phyloP scores from a whole-genome alignment of 2,888 invertebrate genomes.

The Macrosoma leucophasiata region DNA sequence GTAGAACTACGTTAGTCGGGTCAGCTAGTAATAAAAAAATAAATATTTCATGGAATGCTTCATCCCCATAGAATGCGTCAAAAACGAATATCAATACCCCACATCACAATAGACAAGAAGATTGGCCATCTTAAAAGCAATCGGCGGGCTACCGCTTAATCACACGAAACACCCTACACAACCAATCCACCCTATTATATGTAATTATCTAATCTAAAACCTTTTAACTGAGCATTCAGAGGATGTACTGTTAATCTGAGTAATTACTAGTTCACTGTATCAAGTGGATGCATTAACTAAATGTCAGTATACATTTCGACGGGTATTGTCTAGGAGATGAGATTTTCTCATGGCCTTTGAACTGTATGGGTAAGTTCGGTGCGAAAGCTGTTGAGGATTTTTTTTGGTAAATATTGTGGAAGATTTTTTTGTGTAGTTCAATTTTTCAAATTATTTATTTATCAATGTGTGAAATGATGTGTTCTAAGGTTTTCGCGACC shows the following conservation, averaged over 20 bases:
- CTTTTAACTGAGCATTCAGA: slow-evolving; percentile 50
- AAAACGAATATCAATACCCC: too few species aligned
- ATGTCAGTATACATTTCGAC: slow-evolving; percentile 34
- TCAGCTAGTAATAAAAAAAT: too few species aligned
- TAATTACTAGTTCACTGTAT: slow-evolving; percentile 71
- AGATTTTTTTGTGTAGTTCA: too few species aligned
- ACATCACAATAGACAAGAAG: slow-evolving; percentile 60
- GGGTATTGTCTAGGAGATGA: slow-evolving; percentile 21
- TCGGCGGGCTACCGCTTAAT: slow-evolving; percentile 57
- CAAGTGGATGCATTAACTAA: slow-evolving; percentile 60
- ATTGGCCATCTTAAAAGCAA: slow-evolving; percentile 43
- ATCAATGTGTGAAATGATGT: too few species aligned
- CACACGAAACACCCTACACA: slow-evolving; percentile 49
- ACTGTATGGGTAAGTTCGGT: neutral
- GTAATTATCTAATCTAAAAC: slow-evolving; percentile 74
- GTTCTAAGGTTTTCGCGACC: too few species aligned
- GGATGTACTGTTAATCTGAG: slow-evolving; percentile 11
- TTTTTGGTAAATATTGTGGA: too few species aligned
- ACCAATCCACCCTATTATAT: slow-evolving; percentile 51
- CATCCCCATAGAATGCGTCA: too few species aligned
- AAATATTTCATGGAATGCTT: too few species aligned
- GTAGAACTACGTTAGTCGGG: too few species aligned
- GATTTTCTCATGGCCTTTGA: neutral
- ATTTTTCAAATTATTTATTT: too few species aligned
- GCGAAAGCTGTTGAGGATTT: too few species aligned